These are phyloP conservation scores for Scomber japonicus DNA, from an alignment of 2,113 vertebrate species.

Conservation along the genomic window DNA sequence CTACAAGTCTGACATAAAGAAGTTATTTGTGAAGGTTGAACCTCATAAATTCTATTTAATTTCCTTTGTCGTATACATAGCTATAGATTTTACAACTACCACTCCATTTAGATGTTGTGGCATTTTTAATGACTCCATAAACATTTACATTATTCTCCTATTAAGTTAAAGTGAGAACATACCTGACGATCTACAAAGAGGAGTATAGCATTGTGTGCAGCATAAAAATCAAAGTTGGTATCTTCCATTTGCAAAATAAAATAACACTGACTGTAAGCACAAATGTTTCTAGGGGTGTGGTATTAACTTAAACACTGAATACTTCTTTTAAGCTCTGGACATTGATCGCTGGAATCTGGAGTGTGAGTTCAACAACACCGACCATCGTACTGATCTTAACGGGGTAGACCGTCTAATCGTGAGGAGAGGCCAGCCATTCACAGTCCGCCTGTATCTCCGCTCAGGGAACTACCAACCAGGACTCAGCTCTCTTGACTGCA, in stretches of 20 bases:
- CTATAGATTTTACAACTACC: neutral
- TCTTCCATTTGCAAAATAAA: too few species aligned
- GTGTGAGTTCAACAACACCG: conserved; percentile 86
- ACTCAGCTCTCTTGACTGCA: conserved; percentile 84
- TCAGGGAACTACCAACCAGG: conserved; percentile 86
- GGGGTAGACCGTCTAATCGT: conserved; percentile 87
- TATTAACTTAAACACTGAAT: too few species aligned
- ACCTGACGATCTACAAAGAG: neutral
- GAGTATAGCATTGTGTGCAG: neutral
- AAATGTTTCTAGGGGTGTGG: neutral
- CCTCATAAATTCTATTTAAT: neutral
- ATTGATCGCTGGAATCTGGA: conserved; percentile 88
- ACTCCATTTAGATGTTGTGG: neutral
- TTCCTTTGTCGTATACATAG: neutral
- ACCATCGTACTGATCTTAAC: conserved; percentile 88
- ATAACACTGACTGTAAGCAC: too few species aligned
- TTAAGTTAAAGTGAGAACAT: neutral
- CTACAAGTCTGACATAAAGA: neutral
- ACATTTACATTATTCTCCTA: neutral
- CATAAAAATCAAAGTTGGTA: too few species aligned
- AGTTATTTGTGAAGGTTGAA: neutral
- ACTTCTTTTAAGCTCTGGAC: conserved; percentile 83
- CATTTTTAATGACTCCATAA: conserved; percentile 14
- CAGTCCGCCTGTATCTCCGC: conserved; percentile 86
- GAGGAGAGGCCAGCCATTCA: conserved; percentile 91